Percentiles rank a stretch among this genome's conserved stretches.
Evolutionary conservation across 2,113 vertebrate genomes (phyloP).

Genomic region (Rhinopithecus roxellana): DNA sequence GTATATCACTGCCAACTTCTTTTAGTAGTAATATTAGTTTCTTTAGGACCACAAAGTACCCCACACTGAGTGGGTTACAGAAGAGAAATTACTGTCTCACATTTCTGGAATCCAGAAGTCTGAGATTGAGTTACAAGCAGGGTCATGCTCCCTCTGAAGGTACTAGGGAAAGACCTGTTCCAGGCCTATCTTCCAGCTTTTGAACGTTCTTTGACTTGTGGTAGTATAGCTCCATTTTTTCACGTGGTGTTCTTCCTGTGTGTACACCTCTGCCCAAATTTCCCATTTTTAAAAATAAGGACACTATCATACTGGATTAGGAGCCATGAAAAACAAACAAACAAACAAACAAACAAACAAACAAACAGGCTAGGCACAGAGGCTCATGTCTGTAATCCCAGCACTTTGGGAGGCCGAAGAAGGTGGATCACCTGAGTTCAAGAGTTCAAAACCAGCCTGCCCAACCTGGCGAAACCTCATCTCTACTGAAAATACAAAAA

Average conservation of each 20-base stretch:
- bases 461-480: no score
- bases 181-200: background rate
- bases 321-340: background rate
- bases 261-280: background rate
- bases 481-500: no score
- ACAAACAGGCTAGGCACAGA: no score
- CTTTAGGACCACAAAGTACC: background rate
- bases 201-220: background rate
- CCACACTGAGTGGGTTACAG: background rate
- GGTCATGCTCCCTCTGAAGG: background rate
- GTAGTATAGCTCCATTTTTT: background rate
- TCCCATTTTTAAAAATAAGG: background rate
- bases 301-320: background rate
- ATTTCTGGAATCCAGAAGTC: background rate
- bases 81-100: background rate
- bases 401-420: no score
- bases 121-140: background rate
- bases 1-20: background rate
- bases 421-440: no score
- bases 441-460: no score
- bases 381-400: no score
- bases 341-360: accelerated
- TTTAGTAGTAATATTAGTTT: background rate
- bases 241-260: background rate
- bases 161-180: background rate